Base-by-base conservation (phyloP, 2,888 invertebrate genomes). In the Apoda limacodes region DNA sequence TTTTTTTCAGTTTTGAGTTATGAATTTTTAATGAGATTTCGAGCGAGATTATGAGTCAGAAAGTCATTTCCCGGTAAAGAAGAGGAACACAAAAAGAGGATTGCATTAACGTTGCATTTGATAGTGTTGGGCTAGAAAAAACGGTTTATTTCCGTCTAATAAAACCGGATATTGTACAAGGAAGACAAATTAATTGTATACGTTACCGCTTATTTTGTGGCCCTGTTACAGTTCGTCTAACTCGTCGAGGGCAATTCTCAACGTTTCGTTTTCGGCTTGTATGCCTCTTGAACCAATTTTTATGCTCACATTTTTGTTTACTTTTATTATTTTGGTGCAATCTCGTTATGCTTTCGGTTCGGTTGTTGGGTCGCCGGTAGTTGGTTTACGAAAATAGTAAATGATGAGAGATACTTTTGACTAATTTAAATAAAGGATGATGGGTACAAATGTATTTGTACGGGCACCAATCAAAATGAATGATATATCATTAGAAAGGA, bases 1-100 rank as follows among this genome's bases (percentile, higher is more conserved):
- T 78, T 70, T 75, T 74, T 78, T 80, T 75, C 80, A 17, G 68
- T 71, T 75, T 75, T 70, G 67, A 81, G 75, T 82, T 83, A 82
- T 83, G 82, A 83, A 83, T 82, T 83, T 82, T 80, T 83, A 83
- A 83, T 83, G 82, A 83, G 83, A 83, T 83, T 72, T 81, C 78
- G 57, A 65, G 74, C 71, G 72, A 82, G 71, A 83, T 83, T 83
- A 82, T 67, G 82, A 82, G 75, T 70, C 78, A 69, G 82, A 81
- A 80, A 81, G 80, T 82, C 80, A 80, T 81, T 81, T 81, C 80
- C 80, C 76, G 63, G 74, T 74, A 63, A 74, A 75, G 67, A 62
- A 75, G 71, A 63, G 58, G 53, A 60, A 55, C 43, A 52, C 42
- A 50, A 53, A 71, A 76, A 75, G 71, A 7, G 17, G 17, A 70